Evolutionary conservation across 2,113 vertebrate species (phyloP), one percentile per base, ranked within the genome.

Genomic region (Gorsachius goisagi): DNA sequence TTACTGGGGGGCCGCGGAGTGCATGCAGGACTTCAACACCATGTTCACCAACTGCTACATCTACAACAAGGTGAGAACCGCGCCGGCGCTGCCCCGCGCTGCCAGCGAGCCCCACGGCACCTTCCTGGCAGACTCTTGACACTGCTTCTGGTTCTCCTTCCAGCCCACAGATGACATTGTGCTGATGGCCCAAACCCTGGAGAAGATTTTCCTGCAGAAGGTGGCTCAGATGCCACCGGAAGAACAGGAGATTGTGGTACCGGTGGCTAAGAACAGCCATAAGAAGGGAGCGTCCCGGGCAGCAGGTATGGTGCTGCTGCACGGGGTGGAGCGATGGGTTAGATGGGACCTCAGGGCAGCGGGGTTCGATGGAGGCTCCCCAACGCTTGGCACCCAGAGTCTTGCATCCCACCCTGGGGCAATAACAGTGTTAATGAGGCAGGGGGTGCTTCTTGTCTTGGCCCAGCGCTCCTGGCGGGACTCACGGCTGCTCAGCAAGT

Each of bases 11-110:
- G 99, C 99, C 11, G 98, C 98, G 0, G 99, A 99, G 94, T 99
- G 99, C 97, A 99, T 99, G 98, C 99, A 99, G 94, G 99, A 99
- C 97, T 99, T 99, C 96, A 99, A 99, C 97, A 99, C 99, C 89
- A 99, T 99, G 99, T 99, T 99, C 96, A 99, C 99, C 93, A 99
- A 99, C 89, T 99, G 99, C 97, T 99, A 99, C 74, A 99, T 99
- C 96, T 99, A 99, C 93, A 99, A 99, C 95, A 99, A 99, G 98
- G 99, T 99, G 58, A 93, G 97, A 17, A 11, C 37, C 1, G 1
- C 1, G 2, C 6, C 3, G 7, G 52, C 5, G 5, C 8, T 15
- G n/a, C 24, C 33, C 12, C 1, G 3, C 1, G 3, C 26, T 4
- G 6, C 10, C 15, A 18, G 5, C 5, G 3, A 3, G 41, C 7